These are phyloP conservation scores for Pipa parva DNA, from an alignment of 2,113 vertebrate species.

Conservation along the genomic window DNA sequence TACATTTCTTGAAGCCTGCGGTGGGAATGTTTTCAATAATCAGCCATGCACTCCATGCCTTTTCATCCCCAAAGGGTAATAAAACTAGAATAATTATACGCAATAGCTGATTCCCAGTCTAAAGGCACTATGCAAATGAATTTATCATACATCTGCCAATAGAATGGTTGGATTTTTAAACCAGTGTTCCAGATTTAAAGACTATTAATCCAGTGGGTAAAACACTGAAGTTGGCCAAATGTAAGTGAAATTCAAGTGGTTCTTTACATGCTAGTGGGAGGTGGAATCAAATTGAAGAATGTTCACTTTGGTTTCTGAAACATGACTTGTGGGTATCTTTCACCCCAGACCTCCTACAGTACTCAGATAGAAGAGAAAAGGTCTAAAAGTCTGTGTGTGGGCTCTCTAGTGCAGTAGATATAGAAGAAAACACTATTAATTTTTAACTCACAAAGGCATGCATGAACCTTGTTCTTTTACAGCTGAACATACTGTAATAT, in stretches of 20 bases:
- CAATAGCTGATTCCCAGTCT: background rate
- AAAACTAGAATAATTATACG: no score
- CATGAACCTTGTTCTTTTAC: no score
- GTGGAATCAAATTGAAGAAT: slow-evolving; percentile 35
- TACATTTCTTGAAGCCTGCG: no score
- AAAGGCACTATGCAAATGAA: background rate
- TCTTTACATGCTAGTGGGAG: slow-evolving; percentile 24
- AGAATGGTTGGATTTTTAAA: no score
- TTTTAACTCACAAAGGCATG: no score
- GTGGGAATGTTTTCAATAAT: no score
- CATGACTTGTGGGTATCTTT: slow-evolving; percentile 29
- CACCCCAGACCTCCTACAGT: slow-evolving; percentile 38
- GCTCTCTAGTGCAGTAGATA: slow-evolving; percentile 6
- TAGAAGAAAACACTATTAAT: no score
- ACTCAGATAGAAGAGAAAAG: slow-evolving; percentile 14
- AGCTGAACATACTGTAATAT: no score
- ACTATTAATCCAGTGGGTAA: background rate
- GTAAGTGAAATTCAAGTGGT: slow-evolving; percentile 17
- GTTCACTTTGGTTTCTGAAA: slow-evolving; percentile 36
- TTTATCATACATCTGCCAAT: background rate
- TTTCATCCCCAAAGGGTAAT: no score
- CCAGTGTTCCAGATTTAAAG: no score
- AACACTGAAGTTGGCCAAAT: slow-evolving; percentile 11
- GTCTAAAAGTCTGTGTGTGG: slow-evolving; percentile 29
- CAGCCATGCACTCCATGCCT: no score